Evolutionary conservation across 2,797 vertebrate species (phyloP).

Genomic region (Enteromius afrohamiltoni): DNA sequence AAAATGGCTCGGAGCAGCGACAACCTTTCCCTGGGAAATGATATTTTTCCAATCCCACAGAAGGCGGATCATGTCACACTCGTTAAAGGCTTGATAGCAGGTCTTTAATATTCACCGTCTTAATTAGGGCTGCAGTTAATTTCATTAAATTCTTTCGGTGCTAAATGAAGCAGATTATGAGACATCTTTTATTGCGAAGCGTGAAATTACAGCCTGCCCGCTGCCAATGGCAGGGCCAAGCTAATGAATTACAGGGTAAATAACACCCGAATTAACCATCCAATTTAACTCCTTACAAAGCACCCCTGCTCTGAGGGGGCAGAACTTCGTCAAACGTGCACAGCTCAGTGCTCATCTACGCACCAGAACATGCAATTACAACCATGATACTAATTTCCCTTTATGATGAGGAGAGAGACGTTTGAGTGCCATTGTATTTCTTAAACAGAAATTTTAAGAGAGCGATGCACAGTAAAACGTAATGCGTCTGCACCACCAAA

Average conservation of each 20-base stretch:
- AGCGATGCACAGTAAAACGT: constrained; percentile 4
- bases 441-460: constrained; percentile 27
- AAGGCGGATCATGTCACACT: constrained; percentile 89
- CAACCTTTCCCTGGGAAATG: constrained; percentile 87
- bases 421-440: constrained; percentile 36
- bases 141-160: constrained; percentile 99
- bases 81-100: constrained; percentile 89
- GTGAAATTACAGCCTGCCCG: constrained; percentile 99
- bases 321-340: constrained; percentile 68
- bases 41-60: constrained; percentile 78
- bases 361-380: constrained; percentile 71
- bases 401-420: constrained; percentile 55
- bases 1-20: constrained; percentile 77
- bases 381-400: constrained; percentile 64
- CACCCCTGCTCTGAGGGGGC: constrained; percentile 68
- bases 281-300: constrained; percentile 92
- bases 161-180: constrained; percentile 99
- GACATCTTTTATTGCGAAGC: constrained; percentile 99
- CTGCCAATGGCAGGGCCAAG: constrained; percentile 91
- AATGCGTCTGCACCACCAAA: background rate
- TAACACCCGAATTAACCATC: constrained; percentile 96
- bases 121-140: constrained; percentile 99
- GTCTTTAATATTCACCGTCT: constrained; percentile 99
- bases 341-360: constrained; percentile 65
- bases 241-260: constrained; percentile 99